These are phyloP conservation scores for Sepioteuthis lessoniana DNA, from an alignment of 2,888 invertebrate genomes.

Conservation along the genomic window DNA sequence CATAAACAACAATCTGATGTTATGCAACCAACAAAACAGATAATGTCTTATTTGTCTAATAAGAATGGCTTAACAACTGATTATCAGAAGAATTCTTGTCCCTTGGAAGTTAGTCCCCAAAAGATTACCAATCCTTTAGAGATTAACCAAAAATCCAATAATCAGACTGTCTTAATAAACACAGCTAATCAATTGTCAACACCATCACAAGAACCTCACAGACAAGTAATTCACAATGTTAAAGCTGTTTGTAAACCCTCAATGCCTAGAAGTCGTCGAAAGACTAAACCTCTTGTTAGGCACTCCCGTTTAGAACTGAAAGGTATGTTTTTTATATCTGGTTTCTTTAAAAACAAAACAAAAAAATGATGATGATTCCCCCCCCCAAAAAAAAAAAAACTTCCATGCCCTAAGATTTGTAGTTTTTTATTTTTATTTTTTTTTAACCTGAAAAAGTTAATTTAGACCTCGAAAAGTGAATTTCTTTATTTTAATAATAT, in stretches of 20 bases:
- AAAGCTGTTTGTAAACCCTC: background rate
- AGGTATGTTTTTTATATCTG: background rate
- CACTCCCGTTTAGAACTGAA: background rate
- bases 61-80: slow-evolving; percentile 41
- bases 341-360: too few relatives aligned
- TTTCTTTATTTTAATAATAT: too few relatives aligned
- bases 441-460: too few relatives aligned
- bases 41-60: background rate
- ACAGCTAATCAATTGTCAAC: background rate
- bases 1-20: slow-evolving; percentile 10
- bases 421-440: too few relatives aligned
- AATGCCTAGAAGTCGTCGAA: slow-evolving; percentile 23
- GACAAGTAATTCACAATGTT: background rate
- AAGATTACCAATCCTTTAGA: background rate
- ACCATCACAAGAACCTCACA: background rate
- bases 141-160: slow-evolving; percentile 47
- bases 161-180: background rate
- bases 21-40: slow-evolving; percentile 39
- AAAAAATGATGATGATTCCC: too few relatives aligned
- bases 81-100: background rate
- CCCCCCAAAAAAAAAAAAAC: too few relatives aligned
- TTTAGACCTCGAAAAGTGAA: too few relatives aligned
- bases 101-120: background rate
- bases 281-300: background rate
- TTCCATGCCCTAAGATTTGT: too few relatives aligned